These are phyloP conservation scores for Xylota segnis DNA, from an alignment of 2,888 invertebrate genomes.

Conservation along the genomic window DNA sequence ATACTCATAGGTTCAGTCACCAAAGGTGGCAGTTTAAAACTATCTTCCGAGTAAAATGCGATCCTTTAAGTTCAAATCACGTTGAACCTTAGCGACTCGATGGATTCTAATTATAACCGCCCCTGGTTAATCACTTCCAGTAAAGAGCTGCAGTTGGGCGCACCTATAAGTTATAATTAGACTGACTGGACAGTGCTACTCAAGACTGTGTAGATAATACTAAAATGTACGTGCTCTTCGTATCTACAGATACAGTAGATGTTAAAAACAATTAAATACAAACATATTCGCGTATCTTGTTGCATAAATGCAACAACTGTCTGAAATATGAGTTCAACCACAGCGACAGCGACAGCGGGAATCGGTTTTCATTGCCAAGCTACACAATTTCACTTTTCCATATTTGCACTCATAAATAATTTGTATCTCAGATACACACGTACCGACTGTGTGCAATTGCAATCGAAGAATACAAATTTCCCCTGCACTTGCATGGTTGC, in stretches of 20 bases:
- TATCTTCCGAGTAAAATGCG: no score
- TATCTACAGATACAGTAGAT: conserved; percentile 16
- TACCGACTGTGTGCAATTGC: conserved; percentile 28
- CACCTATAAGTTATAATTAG: conserved; percentile 28
- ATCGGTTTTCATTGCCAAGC: conserved; percentile 62
- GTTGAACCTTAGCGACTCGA: neutral
- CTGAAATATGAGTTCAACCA: conserved; percentile 30
- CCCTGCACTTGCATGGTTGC: conserved; percentile 56
- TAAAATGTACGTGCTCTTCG: conserved; percentile 31
- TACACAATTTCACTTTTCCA: conserved; percentile 71
- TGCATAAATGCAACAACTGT: conserved; percentile 20
- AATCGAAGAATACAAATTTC: conserved; percentile 60
- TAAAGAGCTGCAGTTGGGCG: neutral
- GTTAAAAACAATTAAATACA: conserved; percentile 22
- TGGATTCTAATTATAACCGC: neutral
- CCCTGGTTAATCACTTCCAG: conserved; percentile 6
- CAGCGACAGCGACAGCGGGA: conserved; percentile 2
- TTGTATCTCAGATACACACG: conserved; percentile 28
- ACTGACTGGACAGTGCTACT: conserved; percentile 6
- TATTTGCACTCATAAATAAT: conserved; percentile 55
- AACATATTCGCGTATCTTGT: neutral
- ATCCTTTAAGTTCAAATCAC: no score
- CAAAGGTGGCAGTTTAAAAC: no score
- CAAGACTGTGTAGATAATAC: conserved; percentile 2
- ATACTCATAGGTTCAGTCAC: no score